Base-by-base conservation (phyloP, 2,797 vertebrate species). In the Rhodeus uyekii region DNA sequence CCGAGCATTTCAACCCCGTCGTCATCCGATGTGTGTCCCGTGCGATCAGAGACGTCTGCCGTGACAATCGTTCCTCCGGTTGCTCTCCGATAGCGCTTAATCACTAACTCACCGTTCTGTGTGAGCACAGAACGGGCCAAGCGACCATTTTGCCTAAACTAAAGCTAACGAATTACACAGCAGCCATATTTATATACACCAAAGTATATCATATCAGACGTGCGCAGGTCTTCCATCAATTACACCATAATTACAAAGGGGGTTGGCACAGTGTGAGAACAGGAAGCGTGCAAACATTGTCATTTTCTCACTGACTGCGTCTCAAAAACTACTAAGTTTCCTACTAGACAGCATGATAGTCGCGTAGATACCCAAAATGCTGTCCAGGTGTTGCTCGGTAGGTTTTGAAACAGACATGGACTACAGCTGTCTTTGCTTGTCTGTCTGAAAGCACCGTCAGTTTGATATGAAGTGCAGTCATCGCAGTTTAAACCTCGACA, bases 141-240 rank as follows among this genome's bases (percentile, higher is more conserved):
- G 77, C 69, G 18, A 65, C 58, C 71, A 74, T 50, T 48, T 74
- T 81, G 39, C 32, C 42, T 6, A 73, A 39, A 73, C 42, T 6
- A 73, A 39, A 73, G 22, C 68, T 1, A 2, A 63, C 42, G 42
- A 64, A 50, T 50, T 53, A 32, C 13, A 61, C 38, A 68, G 36
- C 36, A 65, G 48, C 72, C 80, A 75, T 82, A 29, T 81, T 55
- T 53, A 42, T 18, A 42, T 81, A 10, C 32, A 64, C 32, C 14
- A 48, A 16, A 29, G 24, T 60, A 18, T 16, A n/a, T 44, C 24
- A 7, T 44, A 39, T 68, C 16, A 22, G 24, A 55, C 48, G 16
- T 32, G 27, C 36, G 18, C 18, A 29, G 18, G 22, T 27, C 18
- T 44, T 42, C 2, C 22, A 24, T 60, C 10, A 22, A 4, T 32